A percentile compares a stretch with the other conserved stretches of the same genome.
phyloP scores from a whole-genome alignment of 2,797 vertebrate species.

The Falco peregrinus region DNA sequence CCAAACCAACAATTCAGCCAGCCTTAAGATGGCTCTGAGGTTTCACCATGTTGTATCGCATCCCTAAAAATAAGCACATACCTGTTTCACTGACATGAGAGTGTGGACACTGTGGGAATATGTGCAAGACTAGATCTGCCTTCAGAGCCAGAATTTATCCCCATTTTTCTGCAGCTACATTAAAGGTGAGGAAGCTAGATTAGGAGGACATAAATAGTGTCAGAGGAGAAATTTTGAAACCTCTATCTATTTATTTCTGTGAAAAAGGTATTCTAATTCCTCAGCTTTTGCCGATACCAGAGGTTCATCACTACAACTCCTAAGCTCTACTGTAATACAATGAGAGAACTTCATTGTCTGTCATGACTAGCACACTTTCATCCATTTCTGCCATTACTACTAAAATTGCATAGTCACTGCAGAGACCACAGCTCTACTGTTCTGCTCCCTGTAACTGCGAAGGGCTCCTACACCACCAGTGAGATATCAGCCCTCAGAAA shows the following conservation, averaged over 20 bases:
- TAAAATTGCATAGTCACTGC: not conserved
- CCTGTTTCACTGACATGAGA: not conserved
- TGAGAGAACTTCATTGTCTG: not conserved
- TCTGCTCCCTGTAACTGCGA: not conserved
- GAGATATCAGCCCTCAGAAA: not conserved
- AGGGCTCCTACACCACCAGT: not conserved
- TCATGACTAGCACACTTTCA: not conserved
- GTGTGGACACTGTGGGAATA: not conserved
- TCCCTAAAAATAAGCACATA: not conserved
- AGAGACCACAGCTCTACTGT: not conserved
- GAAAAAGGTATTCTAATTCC: not conserved
- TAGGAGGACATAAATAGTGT: not conserved
- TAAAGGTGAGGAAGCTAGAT: not conserved
- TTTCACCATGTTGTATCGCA: accelerated
- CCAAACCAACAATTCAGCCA: constrained; percentile 31
- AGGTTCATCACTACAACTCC: not conserved
- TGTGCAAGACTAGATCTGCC: not conserved
- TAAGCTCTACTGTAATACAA: not conserved
- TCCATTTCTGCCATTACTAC: not conserved
- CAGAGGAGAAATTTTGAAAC: not conserved
- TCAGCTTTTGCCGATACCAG: not conserved
- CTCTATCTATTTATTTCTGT: not conserved
- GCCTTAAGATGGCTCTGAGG: constrained; percentile 20
- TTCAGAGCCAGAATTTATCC: not conserved
- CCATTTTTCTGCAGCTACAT: not conserved